phyloP scores from a whole-genome alignment of 2,113 vertebrate species.

The Xiphophorus couchianus region DNA sequence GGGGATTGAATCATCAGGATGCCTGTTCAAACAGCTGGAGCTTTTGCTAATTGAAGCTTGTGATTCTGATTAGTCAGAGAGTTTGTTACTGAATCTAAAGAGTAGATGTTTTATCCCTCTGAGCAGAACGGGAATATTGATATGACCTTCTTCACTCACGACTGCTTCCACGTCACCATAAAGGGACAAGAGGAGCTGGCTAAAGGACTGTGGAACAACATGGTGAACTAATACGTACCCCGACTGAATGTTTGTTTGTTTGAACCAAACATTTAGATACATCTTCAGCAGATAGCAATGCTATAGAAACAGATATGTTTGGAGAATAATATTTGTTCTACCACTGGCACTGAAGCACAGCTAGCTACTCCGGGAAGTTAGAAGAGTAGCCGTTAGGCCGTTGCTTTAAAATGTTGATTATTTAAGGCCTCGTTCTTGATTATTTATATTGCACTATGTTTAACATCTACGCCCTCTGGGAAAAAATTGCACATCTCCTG shows the following conservation, averaged over 20 bases:
- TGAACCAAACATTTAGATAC: conserved; percentile 7
- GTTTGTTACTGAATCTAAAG: conserved; percentile 1
- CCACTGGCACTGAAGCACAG: not conserved
- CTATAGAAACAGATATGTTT: not conserved
- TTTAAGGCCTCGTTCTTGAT: not conserved
- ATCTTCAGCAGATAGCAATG: not conserved
- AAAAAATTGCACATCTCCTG: no score
- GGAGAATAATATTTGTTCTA: not conserved
- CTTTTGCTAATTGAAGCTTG: not conserved
- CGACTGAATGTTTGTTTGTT: not conserved
- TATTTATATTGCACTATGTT: not conserved
- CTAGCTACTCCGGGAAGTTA: no score
- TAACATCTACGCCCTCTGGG: no score
- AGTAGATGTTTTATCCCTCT: conserved; percentile 7
- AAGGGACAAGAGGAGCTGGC: conserved; percentile 85
- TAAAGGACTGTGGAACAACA: conserved; percentile 86
- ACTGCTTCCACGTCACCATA: conserved; percentile 86
- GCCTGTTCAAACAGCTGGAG: conserved; percentile 15
- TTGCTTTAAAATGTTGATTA: not conserved
- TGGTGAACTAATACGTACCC: conserved; percentile 70
- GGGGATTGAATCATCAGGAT: conserved; percentile 22
- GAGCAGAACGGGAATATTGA: conserved; percentile 80
- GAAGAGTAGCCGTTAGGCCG: no score
- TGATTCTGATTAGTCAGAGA: not conserved
- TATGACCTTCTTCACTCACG: conserved; percentile 82